Base-by-base conservation (phyloP, 1,140 invertebrate species). In the Platyura marginata region DNA sequence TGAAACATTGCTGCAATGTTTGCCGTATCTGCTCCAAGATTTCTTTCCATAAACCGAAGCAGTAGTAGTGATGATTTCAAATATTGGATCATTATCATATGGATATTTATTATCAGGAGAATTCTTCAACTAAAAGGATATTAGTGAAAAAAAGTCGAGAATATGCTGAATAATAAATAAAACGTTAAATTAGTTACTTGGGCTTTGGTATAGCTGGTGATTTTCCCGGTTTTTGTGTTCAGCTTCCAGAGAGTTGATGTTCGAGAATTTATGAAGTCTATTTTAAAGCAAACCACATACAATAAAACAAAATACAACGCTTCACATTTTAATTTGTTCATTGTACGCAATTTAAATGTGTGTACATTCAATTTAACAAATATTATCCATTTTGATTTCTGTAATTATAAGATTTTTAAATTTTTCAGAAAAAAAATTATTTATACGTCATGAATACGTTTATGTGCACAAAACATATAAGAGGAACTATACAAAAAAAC, bases 171-270 rank as follows among this genome's bases (percentile, higher is more conserved):
- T n/a, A n/a, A 9, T 18, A 33, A 35, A 32, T 25, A 39, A 9
- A n/a, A 2, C 6, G n/a, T 15, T 8, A n/a, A 6, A 37, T 6
- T 9, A 37, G 13, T 39, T 21, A 21, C 44, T 41, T 15, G 25
- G 8, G 34, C 25, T 6, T 45, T 21, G 9, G 20, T 13, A 19
- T 10, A 45, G 9, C 42, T 37, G 9, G 41, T 42, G 46, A 81
- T 77, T 65, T 74, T 74, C 25, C 71, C 74, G 57, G 74, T 69
- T 51, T 79, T 74, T 35, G 64, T 51, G 56, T 76, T 78, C 43
- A 83, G 59, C 64, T 74, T 77, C 79, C 79, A 81, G 54, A 81
- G 64, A 41, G 74, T 76, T 34, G 76, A 79, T 32, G 76, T 77
- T 46, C 74, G 67, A 23, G 79, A 79, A 61, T 79, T 80, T 47